Conservation (phyloP, 2,797 vertebrate genomes). For the Etheostoma nigrum region DNA sequence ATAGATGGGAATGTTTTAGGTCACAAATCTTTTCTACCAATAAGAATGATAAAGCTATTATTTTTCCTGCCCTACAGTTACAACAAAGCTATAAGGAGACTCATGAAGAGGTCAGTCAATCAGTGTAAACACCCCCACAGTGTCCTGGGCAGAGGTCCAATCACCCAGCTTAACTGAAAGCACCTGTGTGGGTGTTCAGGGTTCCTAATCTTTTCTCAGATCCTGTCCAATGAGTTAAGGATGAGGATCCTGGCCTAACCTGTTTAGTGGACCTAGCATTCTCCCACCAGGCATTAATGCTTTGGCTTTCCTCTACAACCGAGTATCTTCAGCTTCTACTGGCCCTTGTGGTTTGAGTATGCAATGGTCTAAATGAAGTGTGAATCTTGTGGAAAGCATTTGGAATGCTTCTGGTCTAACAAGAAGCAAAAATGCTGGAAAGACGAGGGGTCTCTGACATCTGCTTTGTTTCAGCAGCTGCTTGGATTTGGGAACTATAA, state of each 20-base stretch:
- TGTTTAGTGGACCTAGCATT: constrained; percentile 16
- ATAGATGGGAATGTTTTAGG: too few relatives aligned
- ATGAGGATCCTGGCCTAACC: neutral
- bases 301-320: constrained; percentile 6
- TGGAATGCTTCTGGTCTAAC: constrained; percentile 18
- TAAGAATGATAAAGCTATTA: too few relatives aligned
- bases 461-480: constrained; percentile 14
- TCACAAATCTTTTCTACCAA: too few relatives aligned
- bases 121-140: too few relatives aligned
- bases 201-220: neutral
- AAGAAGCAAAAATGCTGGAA: constrained; percentile 18
- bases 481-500: constrained; percentile 19
- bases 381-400: constrained; percentile 39
- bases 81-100: too few relatives aligned
- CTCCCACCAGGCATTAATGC: constrained; percentile 13
- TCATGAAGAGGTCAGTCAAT: too few relatives aligned
- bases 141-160: too few relatives aligned
- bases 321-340: constrained; percentile 19
- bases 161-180: too few relatives aligned
- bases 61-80: too few relatives aligned
- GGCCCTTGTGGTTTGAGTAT: constrained; percentile 37
- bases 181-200: too few relatives aligned
- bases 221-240: neutral
- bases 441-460: constrained; percentile 14
- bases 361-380: constrained; percentile 43